Conservation (phyloP, 2,888 invertebrate species). For the Druceiella hillmani region DNA sequence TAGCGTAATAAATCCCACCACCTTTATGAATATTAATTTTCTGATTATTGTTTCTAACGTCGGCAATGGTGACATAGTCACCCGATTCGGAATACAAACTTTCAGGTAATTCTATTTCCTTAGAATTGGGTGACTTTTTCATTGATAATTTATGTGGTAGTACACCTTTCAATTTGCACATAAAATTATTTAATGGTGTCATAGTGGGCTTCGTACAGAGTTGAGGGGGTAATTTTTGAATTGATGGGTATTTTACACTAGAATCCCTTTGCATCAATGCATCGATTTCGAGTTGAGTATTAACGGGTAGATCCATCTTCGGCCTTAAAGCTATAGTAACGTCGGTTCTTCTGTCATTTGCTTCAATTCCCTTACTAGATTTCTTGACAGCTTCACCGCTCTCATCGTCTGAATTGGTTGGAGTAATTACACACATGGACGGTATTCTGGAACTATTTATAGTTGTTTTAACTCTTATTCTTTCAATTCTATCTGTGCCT, state of each 20-base stretch:
- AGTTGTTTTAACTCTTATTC: conserved; percentile 80
- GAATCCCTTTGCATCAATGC: too few relatives aligned
- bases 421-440: conserved; percentile 88
- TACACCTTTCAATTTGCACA: conserved; percentile 66
- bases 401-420: conserved; percentile 83
- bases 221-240: conserved; percentile 13
- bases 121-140: conserved; percentile 46
- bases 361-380: conserved; percentile 14
- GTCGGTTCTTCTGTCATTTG: conserved; percentile 9
- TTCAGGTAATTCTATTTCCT: conserved; percentile 43
- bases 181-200: conserved; percentile 65
- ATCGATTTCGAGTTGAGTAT: conserved; percentile 30
- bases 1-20: conserved; percentile 54
- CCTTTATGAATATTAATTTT: conserved; percentile 44
- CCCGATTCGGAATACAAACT: conserved; percentile 57
- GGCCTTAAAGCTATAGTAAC: conserved; percentile 29
- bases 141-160: conserved; percentile 47
- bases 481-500: conserved; percentile 81
- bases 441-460: conserved; percentile 85
- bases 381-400: conserved; percentile 36
- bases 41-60: conserved; percentile 74
- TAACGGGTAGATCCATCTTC: conserved; percentile 25
- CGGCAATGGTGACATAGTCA: conserved; percentile 83
- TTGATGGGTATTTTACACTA: too few relatives aligned
- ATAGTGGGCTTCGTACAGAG: conserved; percentile 36